Conservation (phyloP, 2,113 vertebrate species). For the rat (Rattus norvegicus) region DNA sequence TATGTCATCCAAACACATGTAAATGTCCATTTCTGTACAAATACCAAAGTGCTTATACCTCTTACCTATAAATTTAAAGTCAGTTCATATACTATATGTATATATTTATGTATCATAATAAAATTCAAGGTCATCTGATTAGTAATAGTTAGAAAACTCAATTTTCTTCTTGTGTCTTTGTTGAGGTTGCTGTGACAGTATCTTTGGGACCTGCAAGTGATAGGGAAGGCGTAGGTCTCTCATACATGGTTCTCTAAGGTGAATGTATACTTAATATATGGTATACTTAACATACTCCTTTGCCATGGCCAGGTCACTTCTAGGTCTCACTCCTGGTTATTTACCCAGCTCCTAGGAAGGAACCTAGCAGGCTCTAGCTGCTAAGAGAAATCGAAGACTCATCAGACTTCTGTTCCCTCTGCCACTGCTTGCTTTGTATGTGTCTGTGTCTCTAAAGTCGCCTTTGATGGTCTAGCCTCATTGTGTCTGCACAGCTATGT, state of each 20-base stretch:
- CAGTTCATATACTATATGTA: background rate
- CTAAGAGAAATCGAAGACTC: background rate
- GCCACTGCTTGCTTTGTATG: background rate
- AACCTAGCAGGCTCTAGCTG: background rate
- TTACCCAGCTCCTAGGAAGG: background rate
- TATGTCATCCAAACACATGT: background rate
- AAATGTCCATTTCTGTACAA: slow-evolving; percentile 13
- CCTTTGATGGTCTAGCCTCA: background rate
- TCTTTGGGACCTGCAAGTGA: background rate
- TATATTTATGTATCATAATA: background rate
- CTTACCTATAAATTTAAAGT: background rate
- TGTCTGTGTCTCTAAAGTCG: background rate
- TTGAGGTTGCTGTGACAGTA: background rate
- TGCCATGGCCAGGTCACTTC: background rate
- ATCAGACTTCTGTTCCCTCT: background rate
- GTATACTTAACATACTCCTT: background rate
- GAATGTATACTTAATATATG: background rate
- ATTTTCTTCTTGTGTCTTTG: background rate
- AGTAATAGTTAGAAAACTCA: background rate
- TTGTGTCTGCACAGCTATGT: background rate
- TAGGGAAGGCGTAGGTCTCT: background rate
- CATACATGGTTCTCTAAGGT: background rate
- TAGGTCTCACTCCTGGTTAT: background rate
- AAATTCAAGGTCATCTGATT: background rate
- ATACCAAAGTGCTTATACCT: background rate